These are phyloP conservation scores for Eristalis tenax DNA, from an alignment of 2,888 invertebrate genomes.

Conservation along the genomic window DNA sequence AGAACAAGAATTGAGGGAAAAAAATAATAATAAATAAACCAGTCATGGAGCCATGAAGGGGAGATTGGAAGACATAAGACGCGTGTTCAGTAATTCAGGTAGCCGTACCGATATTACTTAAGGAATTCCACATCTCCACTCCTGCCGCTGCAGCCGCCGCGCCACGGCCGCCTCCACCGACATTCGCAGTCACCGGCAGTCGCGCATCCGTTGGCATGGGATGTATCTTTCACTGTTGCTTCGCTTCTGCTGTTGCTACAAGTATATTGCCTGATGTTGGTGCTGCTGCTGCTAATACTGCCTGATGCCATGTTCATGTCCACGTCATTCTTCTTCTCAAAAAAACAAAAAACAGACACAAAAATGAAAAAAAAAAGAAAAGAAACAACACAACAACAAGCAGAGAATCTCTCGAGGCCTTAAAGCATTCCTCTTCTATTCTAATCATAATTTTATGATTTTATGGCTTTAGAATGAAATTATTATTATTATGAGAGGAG, in stretches of 20 bases:
- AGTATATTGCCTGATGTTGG: not conserved
- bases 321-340: slow-evolving; percentile 47
- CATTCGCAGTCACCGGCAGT: not conserved
- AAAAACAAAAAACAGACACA: not conserved
- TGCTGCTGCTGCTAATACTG: slow-evolving; percentile 13
- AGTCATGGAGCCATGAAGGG: slow-evolving; percentile 69
- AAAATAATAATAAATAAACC: slow-evolving; percentile 68
- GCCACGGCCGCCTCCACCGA: not conserved
- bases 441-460: slow-evolving; percentile 66
- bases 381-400: not conserved
- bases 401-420: slow-evolving; percentile 43
- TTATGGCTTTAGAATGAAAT: slow-evolving; percentile 57
- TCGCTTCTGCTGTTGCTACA: slow-evolving; percentile 1
- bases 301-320: slow-evolving; percentile 58
- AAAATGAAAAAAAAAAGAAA: not conserved
- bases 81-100: slow-evolving; percentile 78
- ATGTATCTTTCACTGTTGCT: slow-evolving; percentile 52
- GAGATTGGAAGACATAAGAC: slow-evolving; percentile 75
- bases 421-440: slow-evolving; percentile 29
- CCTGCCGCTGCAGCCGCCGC: slow-evolving; percentile 23
- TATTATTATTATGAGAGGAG: slow-evolving; percentile 33
- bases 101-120: slow-evolving; percentile 75
- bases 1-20: slow-evolving; percentile 21
- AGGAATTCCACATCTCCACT: slow-evolving; percentile 72
- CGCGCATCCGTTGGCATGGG: slow-evolving; percentile 25